Evolutionary conservation across 92 coral and sea anemone species (phyloP), one percentile per base, ranked within the genome.

Genomic region (Diadumene lineata): DNA sequence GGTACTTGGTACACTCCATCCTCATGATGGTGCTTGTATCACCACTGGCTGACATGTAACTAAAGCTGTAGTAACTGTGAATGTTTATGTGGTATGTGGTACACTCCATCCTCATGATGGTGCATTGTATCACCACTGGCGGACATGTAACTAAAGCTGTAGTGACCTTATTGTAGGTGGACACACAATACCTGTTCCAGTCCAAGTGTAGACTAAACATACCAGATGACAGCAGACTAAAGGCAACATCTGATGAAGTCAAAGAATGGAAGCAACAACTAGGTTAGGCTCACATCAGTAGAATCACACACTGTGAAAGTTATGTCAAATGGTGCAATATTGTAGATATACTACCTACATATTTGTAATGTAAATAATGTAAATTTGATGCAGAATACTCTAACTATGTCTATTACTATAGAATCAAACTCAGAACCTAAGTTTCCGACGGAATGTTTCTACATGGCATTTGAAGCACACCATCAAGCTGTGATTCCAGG

Each of bases 371-470:
- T 55, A 38, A 38, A 38, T 38, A 4, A 6, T 38, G 13, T 38
- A 38, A 13, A 38, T 13, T 38, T 13, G 13, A 38, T 38, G 6
- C 75, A 30, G 83, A 90, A 25, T 92, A 88, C 98, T 93, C 26
- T 92, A 97, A 0, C 97, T 91, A 62, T 94, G 98, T 76, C 91
- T 91, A 84, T 38, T 38, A 4, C 48, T 38, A 38, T 13, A 38
- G 48, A 38, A 6, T 38, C 48, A 38, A 38, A 38, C 6, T 38
- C 75, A 30, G 83, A 90, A 25, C 94, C 92, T 8, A 94, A 94
- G 69, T 94, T 94, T 68, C 98, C 96, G 21, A 94, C 98, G 0
- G 98, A 94, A 62, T 94, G 98, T 76, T 94, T 91, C 86, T 94
- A 89, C 74, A 91, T 94, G 98, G 86, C 97, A 17, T 81, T 81